Percentiles rank a stretch among this genome's conserved stretches.
Conservation (phyloP, 1,140 invertebrate genomes). For the Lerema accius region DNA sequence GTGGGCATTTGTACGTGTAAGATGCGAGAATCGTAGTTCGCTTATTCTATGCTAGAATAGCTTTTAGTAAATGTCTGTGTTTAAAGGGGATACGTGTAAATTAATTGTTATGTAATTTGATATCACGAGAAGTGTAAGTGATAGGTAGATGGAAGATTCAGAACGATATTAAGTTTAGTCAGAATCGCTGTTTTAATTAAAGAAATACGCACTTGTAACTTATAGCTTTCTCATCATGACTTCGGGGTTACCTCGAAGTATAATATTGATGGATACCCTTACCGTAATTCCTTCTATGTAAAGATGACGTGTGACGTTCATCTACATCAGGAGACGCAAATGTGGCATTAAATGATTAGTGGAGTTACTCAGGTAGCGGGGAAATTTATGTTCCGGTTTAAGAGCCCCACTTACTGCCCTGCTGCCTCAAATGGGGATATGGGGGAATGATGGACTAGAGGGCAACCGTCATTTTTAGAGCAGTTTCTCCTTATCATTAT, state of each 20-base stretch:
- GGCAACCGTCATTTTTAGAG: conserved; percentile 23
- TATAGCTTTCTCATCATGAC: no score
- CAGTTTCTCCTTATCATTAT: conserved; percentile 12
- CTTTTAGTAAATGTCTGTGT: no score
- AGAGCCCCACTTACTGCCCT: conserved; percentile 31
- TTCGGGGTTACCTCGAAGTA: no score
- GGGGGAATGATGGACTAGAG: conserved; percentile 18
- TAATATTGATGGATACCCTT: no score
- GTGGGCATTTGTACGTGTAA: conserved; percentile 7
- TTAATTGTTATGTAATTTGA: no score
- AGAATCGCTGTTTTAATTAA: no score
- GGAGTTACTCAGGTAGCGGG: conserved; percentile 21
- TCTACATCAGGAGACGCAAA: conserved; percentile 21
- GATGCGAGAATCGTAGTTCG: conserved; percentile 6
- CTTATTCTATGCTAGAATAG: no score
- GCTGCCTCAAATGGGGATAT: conserved; percentile 17
- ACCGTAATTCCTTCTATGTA: conserved; percentile 9
- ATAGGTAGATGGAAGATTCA: no score
- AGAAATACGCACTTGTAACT: no score
- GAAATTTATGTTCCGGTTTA: conserved; percentile 31
- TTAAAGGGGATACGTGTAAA: no score
- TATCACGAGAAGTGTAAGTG: no score
- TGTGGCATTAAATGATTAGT: conserved; percentile 31
- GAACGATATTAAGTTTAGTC: no score
- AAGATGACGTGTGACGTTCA: conserved; percentile 19